Conservation (phyloP, 2,888 invertebrate genomes). For the Antheraea assamensis region DNA sequence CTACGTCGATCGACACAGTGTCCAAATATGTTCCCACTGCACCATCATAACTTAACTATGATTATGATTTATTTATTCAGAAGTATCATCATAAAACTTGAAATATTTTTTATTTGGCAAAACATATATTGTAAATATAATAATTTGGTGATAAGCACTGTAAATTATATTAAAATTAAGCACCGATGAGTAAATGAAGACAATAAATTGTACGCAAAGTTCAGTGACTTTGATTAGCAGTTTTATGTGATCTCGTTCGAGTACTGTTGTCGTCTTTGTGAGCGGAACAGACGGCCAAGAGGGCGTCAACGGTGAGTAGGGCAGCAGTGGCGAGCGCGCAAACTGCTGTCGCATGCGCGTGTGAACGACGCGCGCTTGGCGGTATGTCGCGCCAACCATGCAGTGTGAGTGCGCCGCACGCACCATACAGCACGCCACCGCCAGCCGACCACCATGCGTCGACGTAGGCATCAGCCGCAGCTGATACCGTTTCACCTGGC, state of each 20-base stretch:
- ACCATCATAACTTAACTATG: no score
- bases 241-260: slow-evolving; percentile 49
- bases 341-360: slow-evolving; percentile 56
- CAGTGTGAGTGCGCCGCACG: slow-evolving; percentile 62
- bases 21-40: no score
- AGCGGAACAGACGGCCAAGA: slow-evolving; percentile 63
- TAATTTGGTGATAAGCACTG: not conserved
- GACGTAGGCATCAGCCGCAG: slow-evolving; percentile 70
- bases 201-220: slow-evolving; percentile 21
- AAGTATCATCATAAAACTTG: not conserved
- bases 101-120: not conserved
- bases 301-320: slow-evolving; percentile 57
- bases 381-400: slow-evolving; percentile 62
- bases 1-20: no score
- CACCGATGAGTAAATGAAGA: not conserved
- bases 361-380: slow-evolving; percentile 43
- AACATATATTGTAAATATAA: not conserved
- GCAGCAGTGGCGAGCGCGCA: slow-evolving; percentile 61
- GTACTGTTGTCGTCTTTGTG: slow-evolving; percentile 54
- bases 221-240: slow-evolving; percentile 34
- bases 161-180: not conserved
- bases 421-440: slow-evolving; percentile 60
- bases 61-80: no score
- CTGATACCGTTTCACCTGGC: slow-evolving; percentile 68
- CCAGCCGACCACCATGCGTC: slow-evolving; percentile 72